These are phyloP conservation scores for Epinotia nisella DNA, from an alignment of 2,888 invertebrate species.

Conservation along the genomic window DNA sequence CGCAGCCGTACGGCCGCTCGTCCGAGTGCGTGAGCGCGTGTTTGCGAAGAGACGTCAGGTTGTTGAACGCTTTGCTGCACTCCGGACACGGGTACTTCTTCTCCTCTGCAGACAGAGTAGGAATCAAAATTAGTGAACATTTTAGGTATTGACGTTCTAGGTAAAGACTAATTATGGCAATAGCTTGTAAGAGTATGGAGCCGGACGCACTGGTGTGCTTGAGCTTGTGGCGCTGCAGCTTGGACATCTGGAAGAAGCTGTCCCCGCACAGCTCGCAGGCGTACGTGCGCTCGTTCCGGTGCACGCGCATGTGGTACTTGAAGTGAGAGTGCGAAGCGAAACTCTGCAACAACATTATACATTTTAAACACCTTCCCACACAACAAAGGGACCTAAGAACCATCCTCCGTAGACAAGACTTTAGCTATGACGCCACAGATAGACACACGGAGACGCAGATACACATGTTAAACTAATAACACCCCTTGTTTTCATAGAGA, in stretches of 20 bases:
- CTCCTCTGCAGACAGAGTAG: conserved; percentile 64
- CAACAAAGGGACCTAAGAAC: too few species aligned
- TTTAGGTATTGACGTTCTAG: too few species aligned
- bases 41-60: conserved; percentile 83
- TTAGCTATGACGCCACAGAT: too few species aligned
- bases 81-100: conserved; percentile 83
- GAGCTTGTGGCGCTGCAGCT: conserved; percentile 89
- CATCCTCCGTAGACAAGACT: too few species aligned
- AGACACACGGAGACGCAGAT: too few species aligned
- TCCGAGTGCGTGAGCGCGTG: conserved; percentile 87
- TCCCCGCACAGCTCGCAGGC: conserved; percentile 87
- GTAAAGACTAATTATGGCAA: too few species aligned
- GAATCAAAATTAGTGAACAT: neutral
- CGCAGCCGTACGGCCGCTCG: conserved; percentile 86
- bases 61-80: conserved; percentile 87
- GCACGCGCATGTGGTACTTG: conserved; percentile 89
- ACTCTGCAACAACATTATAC: conserved; percentile 69
- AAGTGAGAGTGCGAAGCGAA: conserved; percentile 90
- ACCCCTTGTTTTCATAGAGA: too few species aligned
- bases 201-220: conserved; percentile 84
- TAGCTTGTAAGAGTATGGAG: neutral
- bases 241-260: conserved; percentile 88
- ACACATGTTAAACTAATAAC: too few species aligned
- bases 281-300: conserved; percentile 86
- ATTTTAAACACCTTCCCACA: neutral